A percentile compares a stretch with the other conserved stretches of the same genome.
phyloP scores from a whole-genome alignment of 2,888 invertebrate species.

The Trichogramma evanescens region DNA sequence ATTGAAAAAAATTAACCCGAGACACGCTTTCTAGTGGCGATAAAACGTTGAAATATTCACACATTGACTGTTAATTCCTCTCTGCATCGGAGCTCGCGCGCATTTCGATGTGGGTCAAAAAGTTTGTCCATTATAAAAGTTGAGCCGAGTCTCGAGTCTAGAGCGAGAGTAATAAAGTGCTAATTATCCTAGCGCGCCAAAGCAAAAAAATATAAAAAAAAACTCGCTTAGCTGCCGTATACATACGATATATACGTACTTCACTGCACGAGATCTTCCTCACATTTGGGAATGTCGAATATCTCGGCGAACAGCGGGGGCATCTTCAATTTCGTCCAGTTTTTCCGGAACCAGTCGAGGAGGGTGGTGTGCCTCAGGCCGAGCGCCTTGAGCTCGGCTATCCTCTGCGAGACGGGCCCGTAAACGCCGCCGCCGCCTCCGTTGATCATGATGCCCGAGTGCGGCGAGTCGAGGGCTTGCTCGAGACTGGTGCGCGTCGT shows the following conservation, averaged over 20 bases:
- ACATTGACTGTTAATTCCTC: no score
- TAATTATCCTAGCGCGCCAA: no score
- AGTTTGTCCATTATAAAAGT: no score
- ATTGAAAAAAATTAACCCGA: no score
- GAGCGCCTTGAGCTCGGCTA: conserved; percentile 73
- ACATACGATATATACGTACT: neutral
- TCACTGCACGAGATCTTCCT: conserved; percentile 56
- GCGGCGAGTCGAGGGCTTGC: neutral
- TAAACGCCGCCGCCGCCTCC: conserved; percentile 37
- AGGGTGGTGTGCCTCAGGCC: conserved; percentile 77
- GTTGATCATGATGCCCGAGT: conserved; percentile 20
- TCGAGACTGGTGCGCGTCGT: conserved; percentile 41
- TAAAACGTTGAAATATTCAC: no score
- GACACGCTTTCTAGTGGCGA: no score
- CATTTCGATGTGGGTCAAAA: no score
- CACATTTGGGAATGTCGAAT: conserved; percentile 88
- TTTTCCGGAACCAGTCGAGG: conserved; percentile 83
- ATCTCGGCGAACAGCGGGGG: conserved; percentile 94
- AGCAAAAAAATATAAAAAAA: no score
- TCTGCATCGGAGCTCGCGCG: no score
- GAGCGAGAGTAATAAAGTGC: no score
- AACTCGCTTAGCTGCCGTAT: neutral
- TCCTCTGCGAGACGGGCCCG: conserved; percentile 49
- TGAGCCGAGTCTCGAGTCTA: no score
- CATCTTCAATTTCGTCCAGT: conserved; percentile 77